Conservation (phyloP, 2,113 vertebrate genomes). For the Mastomys coucha region DNA sequence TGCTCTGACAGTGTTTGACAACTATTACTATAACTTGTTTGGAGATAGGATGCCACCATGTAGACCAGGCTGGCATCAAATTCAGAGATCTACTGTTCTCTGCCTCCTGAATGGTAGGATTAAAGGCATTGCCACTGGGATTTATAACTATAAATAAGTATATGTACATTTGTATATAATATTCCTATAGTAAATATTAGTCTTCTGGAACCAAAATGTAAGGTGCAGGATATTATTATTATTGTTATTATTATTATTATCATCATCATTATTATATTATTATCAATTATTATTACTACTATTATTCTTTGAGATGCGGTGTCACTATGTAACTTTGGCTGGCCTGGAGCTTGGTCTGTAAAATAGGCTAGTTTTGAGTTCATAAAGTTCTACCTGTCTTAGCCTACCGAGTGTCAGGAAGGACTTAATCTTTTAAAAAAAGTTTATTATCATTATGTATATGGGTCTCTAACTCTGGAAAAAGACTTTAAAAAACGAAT, state of each 20-base stretch:
- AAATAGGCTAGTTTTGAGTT: not conserved
- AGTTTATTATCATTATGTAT: not conserved
- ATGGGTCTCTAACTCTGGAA: not conserved
- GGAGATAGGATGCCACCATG: not conserved
- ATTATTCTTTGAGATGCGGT: not conserved
- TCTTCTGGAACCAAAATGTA: slow-evolving; percentile 8
- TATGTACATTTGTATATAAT: not conserved
- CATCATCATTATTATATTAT: not conserved
- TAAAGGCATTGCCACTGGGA: not conserved
- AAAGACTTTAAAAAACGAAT: slow-evolving; percentile 17
- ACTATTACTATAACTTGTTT: not conserved
- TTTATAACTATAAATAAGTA: not conserved
- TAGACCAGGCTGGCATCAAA: not conserved
- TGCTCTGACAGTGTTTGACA: slow-evolving; percentile 10
- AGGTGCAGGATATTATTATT: not conserved
- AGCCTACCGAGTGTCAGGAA: not conserved
- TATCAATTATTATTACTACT: not conserved
- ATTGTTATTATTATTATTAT: not conserved
- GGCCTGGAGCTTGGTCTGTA: not conserved
- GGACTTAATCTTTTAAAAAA: not conserved
- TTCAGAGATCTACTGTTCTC: not conserved
- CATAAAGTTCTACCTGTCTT: not conserved
- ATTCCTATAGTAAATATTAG: slow-evolving; percentile 22
- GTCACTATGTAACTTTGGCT: not conserved
- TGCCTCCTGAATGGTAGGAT: not conserved